These are phyloP conservation scores for Tipula confusa DNA, from an alignment of 2,888 invertebrate species.

Conservation along the genomic window DNA sequence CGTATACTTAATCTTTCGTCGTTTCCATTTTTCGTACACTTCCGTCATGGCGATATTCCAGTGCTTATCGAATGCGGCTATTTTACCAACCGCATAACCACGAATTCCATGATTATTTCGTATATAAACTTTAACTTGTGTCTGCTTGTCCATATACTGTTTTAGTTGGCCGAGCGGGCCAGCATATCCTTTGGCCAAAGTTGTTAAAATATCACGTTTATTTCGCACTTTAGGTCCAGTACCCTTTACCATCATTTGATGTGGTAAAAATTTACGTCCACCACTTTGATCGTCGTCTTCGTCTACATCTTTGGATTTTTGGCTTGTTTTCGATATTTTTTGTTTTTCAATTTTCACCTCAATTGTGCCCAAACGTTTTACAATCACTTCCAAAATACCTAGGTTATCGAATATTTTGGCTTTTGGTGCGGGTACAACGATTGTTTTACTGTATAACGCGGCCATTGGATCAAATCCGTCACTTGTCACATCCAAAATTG, in stretches of 20 bases:
- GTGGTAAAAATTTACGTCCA: conserved; percentile 49
- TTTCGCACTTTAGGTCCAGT: conserved; percentile 38
- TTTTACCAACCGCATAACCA: conserved; percentile 71
- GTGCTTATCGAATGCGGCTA: conserved; percentile 88
- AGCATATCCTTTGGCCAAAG: conserved; percentile 51
- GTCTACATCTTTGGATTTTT: too few species aligned
- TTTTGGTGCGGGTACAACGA: conserved; percentile 54
- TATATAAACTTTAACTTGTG: conserved; percentile 55
- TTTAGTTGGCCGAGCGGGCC: conserved; percentile 63
- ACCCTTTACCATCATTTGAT: conserved; percentile 49
- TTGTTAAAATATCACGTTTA: conserved; percentile 52
- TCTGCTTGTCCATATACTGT: conserved; percentile 47
- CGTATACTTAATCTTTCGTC: conserved; percentile 51
- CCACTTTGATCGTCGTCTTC: background rate
- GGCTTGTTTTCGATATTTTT: conserved; percentile 33
- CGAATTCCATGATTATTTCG: conserved; percentile 67
- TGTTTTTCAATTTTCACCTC: conserved; percentile 28
- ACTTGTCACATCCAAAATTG: conserved; percentile 53
- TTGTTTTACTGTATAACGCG: conserved; percentile 59
- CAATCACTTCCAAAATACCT: conserved; percentile 55
- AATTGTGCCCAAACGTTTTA: conserved; percentile 43
- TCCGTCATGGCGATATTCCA: conserved; percentile 86
- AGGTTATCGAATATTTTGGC: conserved; percentile 67
- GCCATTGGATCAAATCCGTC: conserved; percentile 64
- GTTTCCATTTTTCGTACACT: conserved; percentile 75